Conservation (phyloP, 2,888 invertebrate species). For the Bedellia somnulentella region DNA sequence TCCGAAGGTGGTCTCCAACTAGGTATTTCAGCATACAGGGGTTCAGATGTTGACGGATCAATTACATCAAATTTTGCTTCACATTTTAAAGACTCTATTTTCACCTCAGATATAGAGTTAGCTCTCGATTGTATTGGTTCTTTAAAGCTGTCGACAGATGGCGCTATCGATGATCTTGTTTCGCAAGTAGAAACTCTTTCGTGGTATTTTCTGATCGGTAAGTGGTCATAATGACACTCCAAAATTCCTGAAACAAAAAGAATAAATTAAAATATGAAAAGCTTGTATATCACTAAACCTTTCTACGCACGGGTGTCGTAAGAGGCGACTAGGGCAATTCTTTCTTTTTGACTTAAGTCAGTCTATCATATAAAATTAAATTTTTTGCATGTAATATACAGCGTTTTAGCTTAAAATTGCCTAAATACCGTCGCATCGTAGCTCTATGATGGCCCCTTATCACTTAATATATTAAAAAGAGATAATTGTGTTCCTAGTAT, state of each 20-base stretch:
- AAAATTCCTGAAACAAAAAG: constrained; percentile 36
- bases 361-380: too few relatives aligned
- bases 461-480: too few relatives aligned
- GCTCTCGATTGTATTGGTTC: constrained; percentile 26
- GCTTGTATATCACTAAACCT: too few relatives aligned
- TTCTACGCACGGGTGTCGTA: too few relatives aligned
- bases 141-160: constrained; percentile 28
- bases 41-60: constrained; percentile 51
- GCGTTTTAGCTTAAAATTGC: too few relatives aligned
- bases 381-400: too few relatives aligned
- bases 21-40: constrained; percentile 71
- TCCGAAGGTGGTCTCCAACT: constrained; percentile 51
- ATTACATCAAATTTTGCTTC: constrained; percentile 44
- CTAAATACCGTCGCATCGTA: too few relatives aligned
- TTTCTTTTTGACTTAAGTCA: too few relatives aligned
- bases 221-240: constrained; percentile 67
- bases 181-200: constrained; percentile 20
- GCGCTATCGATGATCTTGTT: constrained; percentile 24
- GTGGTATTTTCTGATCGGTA: constrained; percentile 41
- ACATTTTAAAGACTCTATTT: constrained; percentile 45
- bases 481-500: too few relatives aligned
- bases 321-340: too few relatives aligned
- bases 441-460: too few relatives aligned
- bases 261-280: constrained; percentile 9
- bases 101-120: constrained; percentile 31